A percentile compares a stretch with the other conserved stretches of the same genome.
Conservation (phyloP, 2,888 invertebrate genomes). For the Eristalis arbustorum region DNA sequence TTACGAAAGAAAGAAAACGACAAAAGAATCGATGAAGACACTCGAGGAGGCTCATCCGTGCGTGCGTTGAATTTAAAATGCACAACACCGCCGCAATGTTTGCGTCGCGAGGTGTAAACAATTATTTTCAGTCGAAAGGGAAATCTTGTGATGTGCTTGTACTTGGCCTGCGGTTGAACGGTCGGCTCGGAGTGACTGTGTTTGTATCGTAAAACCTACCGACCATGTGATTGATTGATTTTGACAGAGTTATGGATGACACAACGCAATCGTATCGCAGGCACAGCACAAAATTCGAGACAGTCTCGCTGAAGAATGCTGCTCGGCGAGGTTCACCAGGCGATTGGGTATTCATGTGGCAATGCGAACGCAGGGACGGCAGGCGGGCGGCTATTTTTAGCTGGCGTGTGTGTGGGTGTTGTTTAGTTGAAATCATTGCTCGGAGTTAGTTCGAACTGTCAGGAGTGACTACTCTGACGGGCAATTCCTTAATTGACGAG, state of each 20-base stretch:
- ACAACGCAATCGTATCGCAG: conserved; percentile 7
- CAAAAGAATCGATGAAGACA: conserved; percentile 26
- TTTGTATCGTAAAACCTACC: conserved; percentile 21
- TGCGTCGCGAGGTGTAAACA: conserved; percentile 61
- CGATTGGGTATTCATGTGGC: neutral
- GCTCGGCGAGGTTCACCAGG: neutral
- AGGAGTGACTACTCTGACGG: neutral
- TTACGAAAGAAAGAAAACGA: conserved; percentile 7
- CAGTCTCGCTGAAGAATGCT: conserved; percentile 11
- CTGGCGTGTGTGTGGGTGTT: neutral
- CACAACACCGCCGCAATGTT: conserved; percentile 6
- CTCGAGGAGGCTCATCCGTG: conserved; percentile 18
- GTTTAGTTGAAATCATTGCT: neutral
- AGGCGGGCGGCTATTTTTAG: neutral
- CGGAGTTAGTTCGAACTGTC: neutral
- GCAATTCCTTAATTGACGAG: neutral
- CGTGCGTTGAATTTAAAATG: conserved; percentile 61
- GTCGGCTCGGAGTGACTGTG: neutral
- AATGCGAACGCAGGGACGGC: neutral
- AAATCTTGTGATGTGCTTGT: conserved; percentile 13
- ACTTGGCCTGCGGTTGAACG: conserved; percentile 39
- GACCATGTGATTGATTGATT: conserved; percentile 59
- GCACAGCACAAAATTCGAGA: neutral
- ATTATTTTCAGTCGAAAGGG: conserved; percentile 39
- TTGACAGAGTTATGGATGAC: conserved; percentile 57